phyloP scores from a whole-genome alignment of 2,113 vertebrate genomes.

The Microcebus ravelobensis region DNA sequence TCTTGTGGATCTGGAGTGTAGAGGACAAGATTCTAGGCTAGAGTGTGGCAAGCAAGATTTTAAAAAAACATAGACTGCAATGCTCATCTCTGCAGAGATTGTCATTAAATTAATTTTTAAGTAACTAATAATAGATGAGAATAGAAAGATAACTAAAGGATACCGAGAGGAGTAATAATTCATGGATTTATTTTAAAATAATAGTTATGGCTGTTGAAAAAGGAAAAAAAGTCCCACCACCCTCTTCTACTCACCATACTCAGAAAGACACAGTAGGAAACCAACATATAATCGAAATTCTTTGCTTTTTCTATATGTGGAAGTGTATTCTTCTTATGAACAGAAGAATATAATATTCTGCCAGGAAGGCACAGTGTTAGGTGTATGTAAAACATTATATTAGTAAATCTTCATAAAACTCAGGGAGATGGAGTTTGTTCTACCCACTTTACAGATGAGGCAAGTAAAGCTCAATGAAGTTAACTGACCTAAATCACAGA shows the following conservation, averaged over 20 bases:
- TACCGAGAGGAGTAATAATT: neutral
- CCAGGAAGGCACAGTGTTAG: neutral
- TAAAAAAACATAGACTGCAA: conserved; percentile 45
- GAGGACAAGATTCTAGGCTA: neutral
- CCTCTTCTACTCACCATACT: neutral
- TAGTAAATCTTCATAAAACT: neutral
- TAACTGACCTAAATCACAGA: neutral
- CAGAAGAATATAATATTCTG: neutral
- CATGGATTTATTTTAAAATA: conserved; percentile 65
- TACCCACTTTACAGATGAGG: neutral
- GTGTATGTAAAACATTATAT: neutral
- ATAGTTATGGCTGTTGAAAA: neutral
- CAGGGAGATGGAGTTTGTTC: neutral
- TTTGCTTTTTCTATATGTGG: neutral
- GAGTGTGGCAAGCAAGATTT: neutral
- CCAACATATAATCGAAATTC: neutral
- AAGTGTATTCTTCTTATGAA: neutral
- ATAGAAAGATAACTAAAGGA: conserved; percentile 62
- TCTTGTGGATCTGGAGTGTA: neutral
- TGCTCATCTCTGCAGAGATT: conserved; percentile 39
- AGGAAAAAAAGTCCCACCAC: neutral
- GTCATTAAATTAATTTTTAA: conserved; percentile 64
- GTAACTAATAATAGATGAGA: conserved; percentile 67
- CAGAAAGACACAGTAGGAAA: neutral
- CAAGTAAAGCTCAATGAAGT: neutral